Evolutionary conservation across 2,113 vertebrate genomes (phyloP), one percentile per base, ranked within the genome.

Genomic region (Labrus mixtus): DNA sequence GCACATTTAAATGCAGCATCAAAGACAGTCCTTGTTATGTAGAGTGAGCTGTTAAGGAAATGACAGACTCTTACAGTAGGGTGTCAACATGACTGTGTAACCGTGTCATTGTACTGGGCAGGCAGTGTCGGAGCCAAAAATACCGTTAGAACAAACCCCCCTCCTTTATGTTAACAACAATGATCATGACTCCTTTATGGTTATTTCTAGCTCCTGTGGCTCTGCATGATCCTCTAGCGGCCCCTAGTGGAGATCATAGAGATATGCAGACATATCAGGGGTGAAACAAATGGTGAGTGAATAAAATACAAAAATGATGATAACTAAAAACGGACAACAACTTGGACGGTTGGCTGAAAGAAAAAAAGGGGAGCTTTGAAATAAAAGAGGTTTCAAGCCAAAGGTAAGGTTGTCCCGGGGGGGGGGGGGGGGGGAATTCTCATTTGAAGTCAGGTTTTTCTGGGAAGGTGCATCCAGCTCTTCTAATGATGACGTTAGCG

Each of bases 401-500:
- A 66, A 50, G 57, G 33, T 53, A 25, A 81, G 20, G 60, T 23
- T 81, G 79, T 77, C 64, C 57, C 45, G 58, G 36, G 23, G n/a
- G n/a, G n/a, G n/a, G n/a, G n/a, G n/a, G n/a, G n/a, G n/a, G n/a
- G n/a, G n/a, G n/a, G n/a, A n/a, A n/a, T 41, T 81, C 85, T 99
- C 93, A 98, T 65, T 95, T 95, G 92, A 99, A 99, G 84, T 98
- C 93, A 0, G 98, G 97, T 85, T 97, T 98, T 89, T 97, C 98
- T 51, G 98, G 98, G 82, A 99, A 97, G 63, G 97, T 99, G 87
- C 98, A 99, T n/a, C 98, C 98, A 2, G 95, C 94, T 33, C 92
- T 94, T 81, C 90, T 94, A 85, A 99, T 97, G 67, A 99, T 95
- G 56, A 98, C 93, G 0, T 95, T 98, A 78, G 98, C 98, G 1